A percentile compares a stretch with the other conserved stretches of the same genome.
Evolutionary conservation across 2,797 vertebrate genomes (phyloP).

Genomic region (Gallinago solitaria): DNA sequence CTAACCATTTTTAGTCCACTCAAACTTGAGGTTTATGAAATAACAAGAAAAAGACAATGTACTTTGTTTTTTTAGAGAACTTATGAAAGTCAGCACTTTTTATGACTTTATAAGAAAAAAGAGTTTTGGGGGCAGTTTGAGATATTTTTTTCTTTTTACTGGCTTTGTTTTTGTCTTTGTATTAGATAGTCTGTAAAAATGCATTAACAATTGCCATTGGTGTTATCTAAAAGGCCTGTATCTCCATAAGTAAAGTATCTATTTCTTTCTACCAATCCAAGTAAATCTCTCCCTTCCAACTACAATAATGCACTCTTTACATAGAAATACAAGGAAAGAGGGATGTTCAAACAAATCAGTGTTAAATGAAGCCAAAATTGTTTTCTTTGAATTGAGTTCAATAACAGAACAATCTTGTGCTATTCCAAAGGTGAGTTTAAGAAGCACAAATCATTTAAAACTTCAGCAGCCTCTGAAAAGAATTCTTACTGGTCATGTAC

Average conservation of each 20-base stretch:
- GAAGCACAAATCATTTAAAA: not conserved
- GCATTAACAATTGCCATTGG: not conserved
- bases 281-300: not conserved
- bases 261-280: not conserved
- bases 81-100: not conserved
- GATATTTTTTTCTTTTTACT: not conserved
- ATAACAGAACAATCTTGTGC: not conserved
- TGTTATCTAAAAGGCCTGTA: not conserved
- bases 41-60: not conserved
- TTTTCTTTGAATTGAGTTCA: not conserved
- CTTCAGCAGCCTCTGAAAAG: not conserved
- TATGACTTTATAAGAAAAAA: not conserved
- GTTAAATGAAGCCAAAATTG: not conserved
- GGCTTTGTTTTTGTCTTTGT: not conserved
- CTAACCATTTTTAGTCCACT: not conserved
- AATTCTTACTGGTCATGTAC: not conserved
- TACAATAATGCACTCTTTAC: not conserved
- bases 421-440: not conserved
- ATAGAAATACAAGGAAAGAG: not conserved
- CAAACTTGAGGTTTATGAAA: not conserved
- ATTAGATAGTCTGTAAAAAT: not conserved
- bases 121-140: not conserved
- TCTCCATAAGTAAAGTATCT: not conserved
- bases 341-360: not conserved
- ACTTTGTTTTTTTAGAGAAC: not conserved